Conservation (phyloP, 2,113 vertebrate genomes). For the Prietella phreatophila region DNA sequence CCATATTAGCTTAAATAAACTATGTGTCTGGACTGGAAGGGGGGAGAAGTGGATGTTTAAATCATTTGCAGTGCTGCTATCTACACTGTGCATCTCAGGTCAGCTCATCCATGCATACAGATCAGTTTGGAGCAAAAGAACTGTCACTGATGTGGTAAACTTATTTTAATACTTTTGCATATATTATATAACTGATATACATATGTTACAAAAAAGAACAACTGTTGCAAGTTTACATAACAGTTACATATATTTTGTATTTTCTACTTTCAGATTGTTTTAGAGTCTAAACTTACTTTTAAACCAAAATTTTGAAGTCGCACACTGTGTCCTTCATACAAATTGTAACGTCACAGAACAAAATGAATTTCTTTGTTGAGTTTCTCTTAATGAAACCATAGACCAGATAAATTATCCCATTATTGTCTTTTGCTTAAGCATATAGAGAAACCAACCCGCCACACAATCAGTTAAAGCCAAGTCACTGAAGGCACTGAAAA, state of each 20-base stretch:
- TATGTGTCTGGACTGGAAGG: slow-evolving; percentile 7
- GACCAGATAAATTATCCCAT: background rate
- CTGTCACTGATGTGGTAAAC: background rate
- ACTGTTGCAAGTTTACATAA: background rate
- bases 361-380: background rate
- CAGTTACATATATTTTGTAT: background rate
- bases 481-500: background rate
- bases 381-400: background rate
- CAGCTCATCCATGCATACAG: slow-evolving; percentile 1
- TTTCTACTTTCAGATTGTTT: background rate
- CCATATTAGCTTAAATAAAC: background rate
- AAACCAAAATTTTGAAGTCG: background rate
- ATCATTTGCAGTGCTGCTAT: slow-evolving; percentile 3
- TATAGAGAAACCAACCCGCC: background rate
- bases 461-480: background rate
- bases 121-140: background rate
- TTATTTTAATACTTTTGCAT: background rate
- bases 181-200: background rate
- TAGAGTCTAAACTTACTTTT: background rate
- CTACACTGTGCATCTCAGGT: background rate
- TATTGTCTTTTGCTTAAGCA: background rate
- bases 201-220: background rate
- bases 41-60: background rate
- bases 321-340: background rate
- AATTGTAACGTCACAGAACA: background rate